These are phyloP conservation scores for Pseudomyrmex pallidus DNA, from an alignment of 1,140 invertebrate genomes.

Conservation along the genomic window DNA sequence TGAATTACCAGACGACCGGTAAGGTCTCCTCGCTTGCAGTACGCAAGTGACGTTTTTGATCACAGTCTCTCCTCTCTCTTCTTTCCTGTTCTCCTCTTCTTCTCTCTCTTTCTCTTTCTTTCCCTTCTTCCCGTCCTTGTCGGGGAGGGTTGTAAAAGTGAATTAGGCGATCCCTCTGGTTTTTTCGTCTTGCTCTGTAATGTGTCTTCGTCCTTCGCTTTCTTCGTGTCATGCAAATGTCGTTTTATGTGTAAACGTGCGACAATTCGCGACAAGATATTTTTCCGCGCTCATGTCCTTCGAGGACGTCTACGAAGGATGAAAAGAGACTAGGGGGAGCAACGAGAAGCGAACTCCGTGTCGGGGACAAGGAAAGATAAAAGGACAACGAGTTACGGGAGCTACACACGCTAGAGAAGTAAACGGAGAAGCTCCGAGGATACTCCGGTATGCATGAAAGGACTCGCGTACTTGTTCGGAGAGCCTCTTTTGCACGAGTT, in stretches of 20 bases:
- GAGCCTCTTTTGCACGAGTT: conserved; percentile 43
- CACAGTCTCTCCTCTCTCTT: conserved; percentile 31
- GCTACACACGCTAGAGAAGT: background rate
- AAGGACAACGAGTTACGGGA: conserved; percentile 10
- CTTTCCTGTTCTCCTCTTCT: background rate
- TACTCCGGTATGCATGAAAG: conserved; percentile 82
- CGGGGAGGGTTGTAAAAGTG: conserved; percentile 67
- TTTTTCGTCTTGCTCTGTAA: conserved; percentile 53
- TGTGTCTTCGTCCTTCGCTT: conserved; percentile 46
- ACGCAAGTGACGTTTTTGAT: conserved; percentile 63
- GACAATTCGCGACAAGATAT: conserved; percentile 53
- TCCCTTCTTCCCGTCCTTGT: conserved; percentile 23
- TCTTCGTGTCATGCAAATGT: conserved; percentile 5
- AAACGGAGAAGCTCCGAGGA: conserved; percentile 29
- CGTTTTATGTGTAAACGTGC: conserved; percentile 46
- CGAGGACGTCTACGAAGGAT: background rate
- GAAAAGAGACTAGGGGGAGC: background rate
- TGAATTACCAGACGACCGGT: conserved; percentile 52
- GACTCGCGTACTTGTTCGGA: conserved; percentile 63
- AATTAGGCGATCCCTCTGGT: conserved; percentile 66
- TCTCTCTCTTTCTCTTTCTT: conserved; percentile 7
- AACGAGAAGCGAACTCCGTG: background rate
- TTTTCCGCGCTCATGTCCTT: conserved; percentile 18
- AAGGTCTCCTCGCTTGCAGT: conserved; percentile 43
- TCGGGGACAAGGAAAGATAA: conserved; percentile 6